Evolutionary conservation across 2,888 invertebrate genomes (phyloP).

Genomic region (Marasmarcha lunaedactyla): DNA sequence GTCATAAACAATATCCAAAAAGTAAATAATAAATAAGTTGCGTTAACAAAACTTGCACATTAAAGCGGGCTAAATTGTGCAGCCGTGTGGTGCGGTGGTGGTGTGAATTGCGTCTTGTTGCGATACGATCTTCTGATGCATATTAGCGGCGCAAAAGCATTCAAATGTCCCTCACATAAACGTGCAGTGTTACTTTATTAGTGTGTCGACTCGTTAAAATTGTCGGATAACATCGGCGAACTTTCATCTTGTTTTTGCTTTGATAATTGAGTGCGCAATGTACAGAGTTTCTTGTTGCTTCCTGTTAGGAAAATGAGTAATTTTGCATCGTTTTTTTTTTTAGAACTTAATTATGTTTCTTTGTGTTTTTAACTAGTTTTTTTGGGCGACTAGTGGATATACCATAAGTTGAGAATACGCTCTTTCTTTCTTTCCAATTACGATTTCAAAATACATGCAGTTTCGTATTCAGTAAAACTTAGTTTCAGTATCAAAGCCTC

Average conservation of each 20-base stretch:
- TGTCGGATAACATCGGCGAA: not conserved
- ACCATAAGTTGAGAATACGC: no score
- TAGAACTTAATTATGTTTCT: no score
- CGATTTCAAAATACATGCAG: no score
- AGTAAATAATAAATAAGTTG: not conserved
- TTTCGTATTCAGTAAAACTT: no score
- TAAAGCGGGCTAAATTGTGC: slow-evolving; percentile 21
- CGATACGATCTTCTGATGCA: slow-evolving; percentile 22
- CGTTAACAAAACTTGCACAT: no score
- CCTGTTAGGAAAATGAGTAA: no score
- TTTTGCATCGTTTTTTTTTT: no score
- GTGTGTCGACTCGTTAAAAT: not conserved
- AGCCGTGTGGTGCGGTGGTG: slow-evolving; percentile 13
- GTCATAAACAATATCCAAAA: slow-evolving; percentile 1
- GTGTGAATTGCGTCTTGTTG: slow-evolving; percentile 24
- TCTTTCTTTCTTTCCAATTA: no score
- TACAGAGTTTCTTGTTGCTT: no score
- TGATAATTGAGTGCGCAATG: not conserved
- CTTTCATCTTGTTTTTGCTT: not conserved
- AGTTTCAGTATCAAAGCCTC: no score
- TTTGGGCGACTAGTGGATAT: no score
- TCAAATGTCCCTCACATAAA: not conserved
- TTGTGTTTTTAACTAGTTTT: no score
- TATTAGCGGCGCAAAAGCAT: slow-evolving; percentile 21
- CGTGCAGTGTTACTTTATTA: not conserved